Evolutionary conservation across 2,113 vertebrate genomes (phyloP), one percentile per base, ranked within the genome.

Genomic region (Agapornis roseicollis): DNA sequence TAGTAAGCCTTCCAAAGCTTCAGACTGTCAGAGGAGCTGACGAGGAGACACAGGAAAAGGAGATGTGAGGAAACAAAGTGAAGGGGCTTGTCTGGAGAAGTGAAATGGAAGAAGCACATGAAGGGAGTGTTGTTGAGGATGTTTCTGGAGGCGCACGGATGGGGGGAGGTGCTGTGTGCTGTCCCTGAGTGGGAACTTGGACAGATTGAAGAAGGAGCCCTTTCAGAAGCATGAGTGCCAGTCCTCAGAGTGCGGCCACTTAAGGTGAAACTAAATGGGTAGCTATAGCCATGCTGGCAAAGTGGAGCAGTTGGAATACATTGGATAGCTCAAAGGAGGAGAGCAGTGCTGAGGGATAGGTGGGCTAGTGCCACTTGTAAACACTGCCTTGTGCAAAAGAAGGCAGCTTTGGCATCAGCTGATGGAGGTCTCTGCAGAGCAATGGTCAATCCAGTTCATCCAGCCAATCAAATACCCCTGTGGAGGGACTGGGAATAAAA

Each of bases 71-170:
- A 12, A 4, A 87, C 42, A 41, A 35, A 13, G 46, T 25, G 33
- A 44, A 18, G 14, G 39, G 23, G 18, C 7, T 31, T 52, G 25
- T 39, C 39, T 63, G 65, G 9, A 37, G 46, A 35, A 50, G 29
- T 0, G 5, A 35, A 42, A 35, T 18, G 25, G 24, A 58, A 29
- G 52, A 17, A 13, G 23, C 23, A 33, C 8, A 7, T 22, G 41
- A 22, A 27, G 22, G 7, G 4, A 23, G 10, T 2, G 5, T 9
- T 33, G 19, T 1, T 31, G 63, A 37, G 44, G 72, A 13, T 4
- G 11, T 1, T 2, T 60, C 28, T 55, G 70, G 60, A 65, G 49
- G 12, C 0, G 4, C 15, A 6, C 1, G 2, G 17, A 20, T 35
- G 52, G 46, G 44, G 14, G 33, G 28, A 39, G 39, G 28, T 44